Conservation (phyloP, 2,113 vertebrate species). For the Isichthys henryi region DNA sequence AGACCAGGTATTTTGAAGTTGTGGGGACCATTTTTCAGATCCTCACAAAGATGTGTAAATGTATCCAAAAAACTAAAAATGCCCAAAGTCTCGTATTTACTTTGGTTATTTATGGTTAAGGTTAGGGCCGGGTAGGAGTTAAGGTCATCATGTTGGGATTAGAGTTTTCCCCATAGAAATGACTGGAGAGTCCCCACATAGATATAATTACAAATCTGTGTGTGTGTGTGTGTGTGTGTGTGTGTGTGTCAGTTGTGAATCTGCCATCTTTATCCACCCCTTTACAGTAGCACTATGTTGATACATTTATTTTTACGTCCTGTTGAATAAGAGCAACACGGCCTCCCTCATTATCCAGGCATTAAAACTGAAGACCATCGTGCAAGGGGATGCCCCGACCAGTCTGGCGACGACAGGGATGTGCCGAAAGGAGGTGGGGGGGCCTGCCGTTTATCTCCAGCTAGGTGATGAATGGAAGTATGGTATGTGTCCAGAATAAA, state of each 20-base stretch:
- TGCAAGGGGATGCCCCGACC: slow-evolving; percentile 83
- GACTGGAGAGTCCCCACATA: too few relatives aligned
- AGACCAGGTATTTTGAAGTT: too few relatives aligned
- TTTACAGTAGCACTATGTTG: not conserved
- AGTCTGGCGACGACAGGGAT: slow-evolving; percentile 80
- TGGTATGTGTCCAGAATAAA: not conserved
- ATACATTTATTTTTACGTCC: not conserved
- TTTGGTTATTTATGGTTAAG: too few relatives aligned
- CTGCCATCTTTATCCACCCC: not conserved
- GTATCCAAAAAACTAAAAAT: too few relatives aligned
- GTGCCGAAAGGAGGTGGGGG: slow-evolving; percentile 89
- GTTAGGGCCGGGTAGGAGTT: too few relatives aligned
- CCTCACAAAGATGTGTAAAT: too few relatives aligned
- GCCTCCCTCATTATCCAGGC: slow-evolving; percentile 59
- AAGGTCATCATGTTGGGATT: too few relatives aligned
- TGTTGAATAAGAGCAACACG: not conserved
- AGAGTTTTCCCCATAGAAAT: too few relatives aligned
- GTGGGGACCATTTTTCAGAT: too few relatives aligned
- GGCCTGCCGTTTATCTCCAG: not conserved
- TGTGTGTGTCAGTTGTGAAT: not conserved
- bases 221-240: not conserved
- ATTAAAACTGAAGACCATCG: slow-evolving; percentile 90
- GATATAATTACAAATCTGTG: too few relatives aligned
- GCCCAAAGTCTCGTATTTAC: too few relatives aligned
- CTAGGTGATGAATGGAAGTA: not conserved